Percentiles rank a stretch among this genome's conserved stretches.
These are phyloP conservation scores for Crotalus helleri DNA, from an alignment of 2,113 vertebrate genomes.

Conservation along the genomic window DNA sequence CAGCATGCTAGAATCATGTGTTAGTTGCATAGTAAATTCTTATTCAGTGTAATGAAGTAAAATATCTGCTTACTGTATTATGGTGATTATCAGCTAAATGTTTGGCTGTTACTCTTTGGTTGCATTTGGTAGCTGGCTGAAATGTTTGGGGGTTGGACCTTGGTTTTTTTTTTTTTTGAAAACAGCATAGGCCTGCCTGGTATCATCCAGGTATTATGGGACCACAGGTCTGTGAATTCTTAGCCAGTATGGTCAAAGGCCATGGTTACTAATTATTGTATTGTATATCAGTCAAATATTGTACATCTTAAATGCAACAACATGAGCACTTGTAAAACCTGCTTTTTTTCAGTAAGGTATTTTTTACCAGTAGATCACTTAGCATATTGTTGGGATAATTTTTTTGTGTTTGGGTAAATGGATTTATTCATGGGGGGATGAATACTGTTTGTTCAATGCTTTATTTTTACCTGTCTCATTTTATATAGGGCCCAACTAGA, in stretches of 20 bases:
- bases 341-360: neutral
- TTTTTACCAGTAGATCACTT: neutral
- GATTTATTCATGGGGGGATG: neutral
- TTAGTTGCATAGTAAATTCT: neutral
- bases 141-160: neutral
- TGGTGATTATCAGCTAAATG: neutral
- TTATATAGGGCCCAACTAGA: slow-evolving; percentile 87
- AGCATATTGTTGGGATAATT: neutral
- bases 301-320: neutral
- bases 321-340: neutral
- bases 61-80: neutral
- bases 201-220: neutral
- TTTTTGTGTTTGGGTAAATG: neutral
- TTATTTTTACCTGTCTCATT: neutral
- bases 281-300: neutral
- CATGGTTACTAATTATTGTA: neutral
- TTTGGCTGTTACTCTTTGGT: neutral
- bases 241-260: neutral
- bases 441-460: neutral
- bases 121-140: neutral
- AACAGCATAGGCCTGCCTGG: neutral
- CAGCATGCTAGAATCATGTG: neutral
- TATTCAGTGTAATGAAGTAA: neutral
- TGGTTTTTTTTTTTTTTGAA: neutral
- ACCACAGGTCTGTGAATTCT: neutral